Evolutionary conservation across 2,113 vertebrate genomes (phyloP), one percentile per base, ranked within the genome.

Genomic region (Acrocephalus kingi): DNA sequence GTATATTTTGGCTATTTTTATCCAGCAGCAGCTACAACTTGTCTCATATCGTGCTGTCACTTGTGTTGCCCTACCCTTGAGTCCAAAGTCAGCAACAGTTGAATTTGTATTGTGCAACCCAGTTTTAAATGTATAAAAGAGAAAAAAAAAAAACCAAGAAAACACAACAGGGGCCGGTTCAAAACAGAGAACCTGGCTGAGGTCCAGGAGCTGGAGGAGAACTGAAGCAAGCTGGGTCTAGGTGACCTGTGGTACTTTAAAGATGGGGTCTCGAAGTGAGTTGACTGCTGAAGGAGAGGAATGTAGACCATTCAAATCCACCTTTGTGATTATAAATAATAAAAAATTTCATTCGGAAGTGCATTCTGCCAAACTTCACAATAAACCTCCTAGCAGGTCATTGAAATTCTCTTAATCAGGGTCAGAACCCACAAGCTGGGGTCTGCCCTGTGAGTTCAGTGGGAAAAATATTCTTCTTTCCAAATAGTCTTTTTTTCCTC

Each of bases 391-490:
- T 98, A 98, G 96, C 97, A 97, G 96, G 97, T 98, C 98, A 98
- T 98, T 98, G 97, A 98, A 96, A 95, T 95, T 98, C 97, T 93
- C 98, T 98, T 98, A 99, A 98, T 98, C 97, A 97, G 98, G 99
- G 99, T 99, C 98, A 98, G 98, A 98, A 98, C 98, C 98, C 98
- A 98, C 98, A 98, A 98, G 98, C 98, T 98, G 96, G 97, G 98
- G 98, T 97, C 98, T 98, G 97, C 98, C 98, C 98, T 98, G 95
- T 95, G 96, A 98, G 98, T 98, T 99, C 98, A 98, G 98, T 98
- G 97, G 97, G 97, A 96, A 98, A 98, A 97, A 41, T 97, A 98
- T 96, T 97, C 96, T 96, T 98, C 97, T 98, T 98, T 97, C 95
- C 97, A 92, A 94, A 97, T 98, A 97, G 98, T 98, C 98, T 98